A percentile compares a stretch with the other conserved stretches of the same genome.
Evolutionary conservation across 2,888 invertebrate species (phyloP).

Genomic region (Epinotia demarniana): DNA sequence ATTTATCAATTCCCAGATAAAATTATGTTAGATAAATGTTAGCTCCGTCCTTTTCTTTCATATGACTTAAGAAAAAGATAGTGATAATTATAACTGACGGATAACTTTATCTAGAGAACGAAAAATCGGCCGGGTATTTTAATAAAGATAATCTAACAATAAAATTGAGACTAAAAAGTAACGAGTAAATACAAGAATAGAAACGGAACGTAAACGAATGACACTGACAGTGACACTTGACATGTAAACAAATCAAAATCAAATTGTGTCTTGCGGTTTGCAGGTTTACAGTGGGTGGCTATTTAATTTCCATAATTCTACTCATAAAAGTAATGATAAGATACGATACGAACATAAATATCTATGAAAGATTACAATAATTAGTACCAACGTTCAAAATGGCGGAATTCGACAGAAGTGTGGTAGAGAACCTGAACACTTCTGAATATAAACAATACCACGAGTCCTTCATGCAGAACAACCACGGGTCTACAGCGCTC

Average conservation of each 20-base stretch:
- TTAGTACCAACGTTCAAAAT: slow-evolving; percentile 8
- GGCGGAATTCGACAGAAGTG: slow-evolving; percentile 21
- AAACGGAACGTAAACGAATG: background rate
- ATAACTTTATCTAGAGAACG: too few relatives aligned
- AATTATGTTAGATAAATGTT: too few relatives aligned
- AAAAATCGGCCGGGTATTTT: too few relatives aligned
- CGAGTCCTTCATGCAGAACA: slow-evolving; percentile 82
- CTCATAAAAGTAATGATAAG: slow-evolving; percentile 1
- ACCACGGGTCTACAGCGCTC: slow-evolving; percentile 80
- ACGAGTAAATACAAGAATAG: background rate
- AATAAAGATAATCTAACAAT: background rate
- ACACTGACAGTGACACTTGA: background rate
- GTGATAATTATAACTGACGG: too few relatives aligned
- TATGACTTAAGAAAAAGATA: too few relatives aligned
- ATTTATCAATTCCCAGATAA: too few relatives aligned
- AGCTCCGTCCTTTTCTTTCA: too few relatives aligned
- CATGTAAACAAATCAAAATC: background rate
- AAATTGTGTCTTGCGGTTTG: too few relatives aligned
- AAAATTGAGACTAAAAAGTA: background rate
- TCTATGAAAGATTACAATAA: background rate
- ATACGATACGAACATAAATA: slow-evolving; percentile 1
- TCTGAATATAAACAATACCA: slow-evolving; percentile 78
- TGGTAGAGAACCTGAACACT: slow-evolving; percentile 58
- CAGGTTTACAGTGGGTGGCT: background rate
- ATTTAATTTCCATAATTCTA: background rate